These are phyloP conservation scores for Seira sanloemensis DNA, from an alignment of 2,888 invertebrate species.

Conservation along the genomic window DNA sequence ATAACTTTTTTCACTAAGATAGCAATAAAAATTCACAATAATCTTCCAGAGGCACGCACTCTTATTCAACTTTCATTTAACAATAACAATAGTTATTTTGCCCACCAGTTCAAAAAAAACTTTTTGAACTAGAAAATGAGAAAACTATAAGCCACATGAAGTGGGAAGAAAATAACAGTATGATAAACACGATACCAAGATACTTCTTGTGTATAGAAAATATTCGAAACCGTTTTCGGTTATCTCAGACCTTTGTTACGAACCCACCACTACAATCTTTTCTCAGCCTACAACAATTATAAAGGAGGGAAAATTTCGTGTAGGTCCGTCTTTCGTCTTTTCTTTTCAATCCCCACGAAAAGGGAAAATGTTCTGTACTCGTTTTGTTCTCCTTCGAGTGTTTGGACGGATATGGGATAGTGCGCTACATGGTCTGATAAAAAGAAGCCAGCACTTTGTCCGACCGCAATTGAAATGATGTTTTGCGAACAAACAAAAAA, in stretches of 20 bases:
- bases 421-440: neutral
- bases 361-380: neutral
- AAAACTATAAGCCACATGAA: neutral
- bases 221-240: neutral
- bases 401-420: neutral
- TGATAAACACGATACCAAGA: neutral
- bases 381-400: neutral
- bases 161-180: neutral
- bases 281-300: neutral
- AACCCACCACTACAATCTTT: neutral
- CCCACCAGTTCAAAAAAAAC: conserved; percentile 13
- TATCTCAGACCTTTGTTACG: neutral
- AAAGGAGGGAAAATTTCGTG: neutral
- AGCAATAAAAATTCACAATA: conserved; percentile 42
- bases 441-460: neutral
- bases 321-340: neutral
- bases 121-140: conserved; percentile 37
- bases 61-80: neutral
- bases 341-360: neutral
- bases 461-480: neutral
- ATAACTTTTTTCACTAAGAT: conserved; percentile 39
- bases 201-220: no score
- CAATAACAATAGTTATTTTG: neutral
- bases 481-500: neutral
- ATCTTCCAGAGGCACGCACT: conserved; percentile 38